Conservation (phyloP, 2,113 vertebrate genomes). For the Apodemus sylvaticus region DNA sequence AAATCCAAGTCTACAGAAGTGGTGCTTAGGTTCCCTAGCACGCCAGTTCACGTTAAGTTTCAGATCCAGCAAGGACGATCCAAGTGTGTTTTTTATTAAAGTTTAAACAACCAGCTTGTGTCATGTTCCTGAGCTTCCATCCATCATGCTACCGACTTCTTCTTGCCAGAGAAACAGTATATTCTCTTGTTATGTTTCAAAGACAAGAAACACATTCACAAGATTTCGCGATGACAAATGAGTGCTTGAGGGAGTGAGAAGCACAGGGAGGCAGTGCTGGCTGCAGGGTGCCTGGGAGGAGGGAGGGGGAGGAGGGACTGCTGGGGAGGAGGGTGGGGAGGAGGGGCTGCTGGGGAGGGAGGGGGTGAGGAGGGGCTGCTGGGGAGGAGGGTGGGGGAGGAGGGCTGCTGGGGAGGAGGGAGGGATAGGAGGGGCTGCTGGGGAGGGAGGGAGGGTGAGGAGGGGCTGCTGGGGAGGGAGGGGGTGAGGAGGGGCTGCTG, state of each 20-base stretch:
- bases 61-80: conserved; percentile 68
- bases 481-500: too few species aligned
- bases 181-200: conserved; percentile 77
- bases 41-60: conserved; percentile 71
- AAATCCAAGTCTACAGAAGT: conserved; percentile 73
- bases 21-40: conserved; percentile 67
- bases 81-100: conserved; percentile 82
- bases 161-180: conserved; percentile 74
- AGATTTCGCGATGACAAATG: conserved; percentile 72
- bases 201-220: conserved; percentile 77
- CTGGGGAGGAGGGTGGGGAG: background rate
- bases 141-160: conserved; percentile 81
- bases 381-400: too few species aligned
- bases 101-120: conserved; percentile 74
- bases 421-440: too few species aligned
- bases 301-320: background rate
- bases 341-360: background rate
- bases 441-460: too few species aligned
- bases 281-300: background rate
- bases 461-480: too few species aligned
- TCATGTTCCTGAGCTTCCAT: conserved; percentile 79
- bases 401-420: too few species aligned
- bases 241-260: conserved; percentile 67
- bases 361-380: too few species aligned
- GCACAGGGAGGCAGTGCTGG: conserved; percentile 50